Evolutionary conservation across 1,140 invertebrate species (phyloP), one percentile per base, ranked within the genome.

Genomic region (Caenorhabditis tropicalis): DNA sequence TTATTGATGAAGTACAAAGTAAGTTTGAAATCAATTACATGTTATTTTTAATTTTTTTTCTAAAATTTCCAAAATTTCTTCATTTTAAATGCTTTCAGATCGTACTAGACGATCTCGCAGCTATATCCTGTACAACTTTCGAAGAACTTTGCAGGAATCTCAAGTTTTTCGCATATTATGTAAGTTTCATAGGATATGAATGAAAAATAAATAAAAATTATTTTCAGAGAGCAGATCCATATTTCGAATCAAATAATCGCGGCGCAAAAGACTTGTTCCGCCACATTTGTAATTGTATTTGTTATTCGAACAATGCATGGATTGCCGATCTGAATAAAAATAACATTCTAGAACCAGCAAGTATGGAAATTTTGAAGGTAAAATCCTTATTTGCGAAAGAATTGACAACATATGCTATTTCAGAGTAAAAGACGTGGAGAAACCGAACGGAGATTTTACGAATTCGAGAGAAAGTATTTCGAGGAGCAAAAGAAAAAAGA

Each of bases 11-110:
- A 15, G 0, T 21, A 74, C 29, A n/a, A 43, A 24, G 65, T 43
- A 46, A 74, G 65, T 74, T 43, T 70, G 36, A 16, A 46, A 46
- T n/a, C n/a, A n/a, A n/a, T n/a, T n/a, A n/a, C n/a, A n/a, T n/a
- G n/a, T n/a, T n/a, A n/a, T n/a, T n/a, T n/a, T n/a, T n/a, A n/a
- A n/a, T n/a, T n/a, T n/a, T n/a, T n/a, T n/a, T 46, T 51, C 3
- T 51, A 0, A 3, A 51, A 51, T 19, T 19, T n/a, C 6, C 16
- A n/a, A 15, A 51, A 51, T 51, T 0, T 51, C 7, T 51, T 16
- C 24, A 10, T 60, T n/a, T 36, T 15, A 36, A 70, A 36, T 29
- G 27, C 7, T 74, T 74, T 43, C 65, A 74, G 65, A 24, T 5
- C 12, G 12, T 19, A 7, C 36, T 74, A 15, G 9, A 74, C 16